Conservation (phyloP, 1,140 invertebrate genomes). For the Nomia melanderi region DNA sequence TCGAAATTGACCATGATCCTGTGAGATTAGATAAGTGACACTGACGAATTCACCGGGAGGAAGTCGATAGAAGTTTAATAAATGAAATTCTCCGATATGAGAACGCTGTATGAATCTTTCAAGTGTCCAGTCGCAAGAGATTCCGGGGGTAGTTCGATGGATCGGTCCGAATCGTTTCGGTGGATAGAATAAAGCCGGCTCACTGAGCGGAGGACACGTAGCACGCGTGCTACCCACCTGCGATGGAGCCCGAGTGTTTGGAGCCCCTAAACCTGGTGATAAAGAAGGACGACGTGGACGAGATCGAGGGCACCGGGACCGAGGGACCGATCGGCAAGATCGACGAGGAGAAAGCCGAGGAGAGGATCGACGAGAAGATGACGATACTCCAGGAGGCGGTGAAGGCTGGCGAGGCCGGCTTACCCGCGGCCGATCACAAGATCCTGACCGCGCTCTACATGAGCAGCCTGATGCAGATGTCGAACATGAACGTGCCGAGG, state of each 20-base stretch:
- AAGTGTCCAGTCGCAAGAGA: background rate
- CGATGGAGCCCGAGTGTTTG: constrained; percentile 80
- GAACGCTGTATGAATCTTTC: background rate
- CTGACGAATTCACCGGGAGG: no score
- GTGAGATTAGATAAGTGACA: background rate
- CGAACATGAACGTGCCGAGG: constrained; percentile 71
- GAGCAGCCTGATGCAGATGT: constrained; percentile 82
- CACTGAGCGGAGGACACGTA: constrained; percentile 26
- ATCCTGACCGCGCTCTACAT: constrained; percentile 84
- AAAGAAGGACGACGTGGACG: constrained; percentile 73
- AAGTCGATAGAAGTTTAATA: no score
- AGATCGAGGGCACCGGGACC: constrained; percentile 59
- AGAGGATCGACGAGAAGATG: constrained; percentile 68
- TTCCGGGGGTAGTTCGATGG: constrained; percentile 53
- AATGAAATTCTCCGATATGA: background rate
- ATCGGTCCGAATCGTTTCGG: constrained; percentile 45
- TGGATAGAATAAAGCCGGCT: constrained; percentile 48
- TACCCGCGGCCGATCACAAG: constrained; percentile 81
- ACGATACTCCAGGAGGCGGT: constrained; percentile 76
- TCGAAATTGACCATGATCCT: background rate
- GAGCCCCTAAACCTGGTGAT: constrained; percentile 80
- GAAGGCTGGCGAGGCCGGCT: constrained; percentile 75
- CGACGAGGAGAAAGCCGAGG: constrained; percentile 62
- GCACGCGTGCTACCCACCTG: constrained; percentile 59
- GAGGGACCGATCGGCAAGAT: constrained; percentile 52